Percentiles rank a stretch among this genome's conserved stretches.
phyloP scores from a whole-genome alignment of 2,888 invertebrate species.

The Dryococelus australis region DNA sequence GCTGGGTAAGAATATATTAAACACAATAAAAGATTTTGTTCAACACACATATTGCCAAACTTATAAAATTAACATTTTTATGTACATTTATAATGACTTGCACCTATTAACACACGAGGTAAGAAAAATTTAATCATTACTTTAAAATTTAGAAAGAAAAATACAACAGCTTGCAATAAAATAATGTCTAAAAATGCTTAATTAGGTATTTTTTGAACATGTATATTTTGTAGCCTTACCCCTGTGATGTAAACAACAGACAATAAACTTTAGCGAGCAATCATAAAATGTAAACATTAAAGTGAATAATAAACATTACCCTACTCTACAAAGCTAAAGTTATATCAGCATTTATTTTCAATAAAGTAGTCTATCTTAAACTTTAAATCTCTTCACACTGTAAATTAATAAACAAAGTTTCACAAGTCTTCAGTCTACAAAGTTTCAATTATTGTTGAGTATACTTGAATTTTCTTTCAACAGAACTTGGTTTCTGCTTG shows the following conservation, averaged over 20 bases:
- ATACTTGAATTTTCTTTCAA: not conserved
- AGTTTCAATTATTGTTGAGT: not conserved
- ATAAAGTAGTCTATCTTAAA: not conserved
- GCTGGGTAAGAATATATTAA: no score
- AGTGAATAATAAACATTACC: constrained; percentile 12
- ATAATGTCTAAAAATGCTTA: no score
- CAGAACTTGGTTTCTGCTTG: constrained; percentile 3
- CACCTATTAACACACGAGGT: no score
- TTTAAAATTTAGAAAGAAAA: no score
- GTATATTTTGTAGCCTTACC: not conserved
- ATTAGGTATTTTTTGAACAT: not conserved
- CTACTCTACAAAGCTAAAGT: constrained; percentile 7
- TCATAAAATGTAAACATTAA: constrained; percentile 16
- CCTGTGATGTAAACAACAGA: not conserved
- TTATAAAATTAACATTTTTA: no score
- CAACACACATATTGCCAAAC: no score
- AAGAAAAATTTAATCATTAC: no score
- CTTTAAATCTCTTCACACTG: not conserved
- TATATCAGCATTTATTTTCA: not conserved
- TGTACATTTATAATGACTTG: no score
- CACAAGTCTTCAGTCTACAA: not conserved
- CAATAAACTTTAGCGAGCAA: constrained; percentile 9
- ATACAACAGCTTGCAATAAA: no score
- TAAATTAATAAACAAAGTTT: not conserved
- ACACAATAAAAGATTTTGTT: no score